These are phyloP conservation scores for Xestia sexstrigata DNA, from an alignment of 2,888 invertebrate genomes.

Conservation along the genomic window DNA sequence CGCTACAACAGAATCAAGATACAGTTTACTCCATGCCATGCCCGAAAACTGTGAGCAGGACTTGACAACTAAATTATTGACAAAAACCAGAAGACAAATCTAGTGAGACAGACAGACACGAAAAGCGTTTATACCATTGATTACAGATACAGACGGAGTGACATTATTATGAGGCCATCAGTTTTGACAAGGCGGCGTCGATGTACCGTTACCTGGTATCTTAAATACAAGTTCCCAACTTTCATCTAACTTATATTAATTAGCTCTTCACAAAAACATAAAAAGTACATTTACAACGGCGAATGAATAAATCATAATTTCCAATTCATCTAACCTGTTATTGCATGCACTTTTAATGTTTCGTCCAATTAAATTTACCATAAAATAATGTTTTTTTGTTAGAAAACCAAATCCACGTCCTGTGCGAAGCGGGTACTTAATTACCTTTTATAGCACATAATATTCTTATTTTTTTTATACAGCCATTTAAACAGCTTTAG, in stretches of 20 bases:
- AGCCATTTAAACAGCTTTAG: slow-evolving; percentile 27
- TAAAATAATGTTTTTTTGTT: slow-evolving; percentile 11
- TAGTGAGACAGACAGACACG: not conserved
- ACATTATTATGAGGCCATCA: not conserved
- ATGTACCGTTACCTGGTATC: not conserved
- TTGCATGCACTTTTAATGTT: slow-evolving; percentile 30
- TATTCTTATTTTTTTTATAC: slow-evolving; percentile 18
- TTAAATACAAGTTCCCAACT: not conserved
- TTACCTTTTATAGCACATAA: slow-evolving; percentile 40
- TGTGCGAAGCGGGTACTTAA: slow-evolving; percentile 31
- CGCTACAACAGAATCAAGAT: not conserved
- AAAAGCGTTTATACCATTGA: not conserved
- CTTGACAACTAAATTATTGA: not conserved
- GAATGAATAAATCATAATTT: slow-evolving; percentile 13
- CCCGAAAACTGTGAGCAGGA: not conserved
- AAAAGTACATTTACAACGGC: not conserved
- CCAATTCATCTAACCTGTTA: slow-evolving; percentile 9
- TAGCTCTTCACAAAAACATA: not conserved
- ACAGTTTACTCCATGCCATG: not conserved
- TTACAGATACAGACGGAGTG: not conserved
- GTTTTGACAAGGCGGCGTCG: not conserved
- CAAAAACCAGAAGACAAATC: not conserved
- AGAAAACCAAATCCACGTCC: slow-evolving; percentile 19
- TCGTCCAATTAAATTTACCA: slow-evolving; percentile 31
- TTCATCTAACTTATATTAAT: not conserved